Evolutionary conservation across 2,113 vertebrate species (phyloP).

Genomic region (Barnardius zonarius): DNA sequence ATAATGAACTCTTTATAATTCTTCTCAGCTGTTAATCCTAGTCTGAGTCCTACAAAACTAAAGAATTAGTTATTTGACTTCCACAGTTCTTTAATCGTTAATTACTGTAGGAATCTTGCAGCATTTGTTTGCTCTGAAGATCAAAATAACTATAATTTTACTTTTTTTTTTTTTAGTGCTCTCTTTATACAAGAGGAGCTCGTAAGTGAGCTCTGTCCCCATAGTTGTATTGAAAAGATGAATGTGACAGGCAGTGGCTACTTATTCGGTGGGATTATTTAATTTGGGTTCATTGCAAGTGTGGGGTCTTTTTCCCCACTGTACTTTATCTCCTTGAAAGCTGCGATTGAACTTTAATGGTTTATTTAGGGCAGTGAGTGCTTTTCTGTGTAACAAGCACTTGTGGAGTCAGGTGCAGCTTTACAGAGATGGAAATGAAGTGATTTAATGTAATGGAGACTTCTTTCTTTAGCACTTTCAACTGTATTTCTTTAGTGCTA

Average conservation of each 20-base stretch:
- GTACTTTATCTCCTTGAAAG: conserved; percentile 3
- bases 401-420: background rate
- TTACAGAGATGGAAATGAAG: background rate
- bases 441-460: background rate
- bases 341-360: background rate
- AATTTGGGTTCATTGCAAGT: background rate
- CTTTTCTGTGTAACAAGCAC: background rate
- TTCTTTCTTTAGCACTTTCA: background rate
- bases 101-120: background rate
- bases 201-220: background rate
- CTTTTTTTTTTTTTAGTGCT: background rate
- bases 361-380: background rate
- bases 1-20: conserved; percentile 41
- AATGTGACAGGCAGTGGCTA: background rate
- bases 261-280: background rate
- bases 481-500: background rate
- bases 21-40: conserved; percentile 15
- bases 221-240: background rate
- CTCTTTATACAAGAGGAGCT: background rate
- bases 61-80: background rate
- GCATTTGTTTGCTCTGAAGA: conserved; percentile 12
- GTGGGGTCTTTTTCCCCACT: background rate
- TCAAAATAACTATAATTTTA: background rate
- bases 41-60: background rate
- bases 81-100: background rate